phyloP scores from a whole-genome alignment of 2,797 vertebrate genomes.

The Sparus aurata region DNA sequence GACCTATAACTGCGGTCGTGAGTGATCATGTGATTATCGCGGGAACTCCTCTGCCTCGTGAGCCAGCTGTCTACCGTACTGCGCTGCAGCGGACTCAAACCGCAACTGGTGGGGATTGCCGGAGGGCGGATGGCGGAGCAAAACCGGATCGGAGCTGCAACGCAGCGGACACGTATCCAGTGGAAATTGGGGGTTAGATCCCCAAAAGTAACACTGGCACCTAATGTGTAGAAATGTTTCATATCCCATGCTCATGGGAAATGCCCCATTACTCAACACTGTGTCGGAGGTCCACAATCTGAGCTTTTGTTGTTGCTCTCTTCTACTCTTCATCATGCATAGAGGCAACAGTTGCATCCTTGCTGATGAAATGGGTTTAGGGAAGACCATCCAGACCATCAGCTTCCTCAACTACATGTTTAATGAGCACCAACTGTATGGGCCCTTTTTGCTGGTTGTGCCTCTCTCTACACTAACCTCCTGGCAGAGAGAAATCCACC shows the following conservation, averaged over 20 bases:
- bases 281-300: neutral
- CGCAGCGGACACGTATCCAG: too few species aligned
- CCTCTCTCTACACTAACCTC: constrained; percentile 96
- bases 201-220: neutral
- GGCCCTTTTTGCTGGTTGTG: constrained; percentile 95
- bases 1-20: too few species aligned
- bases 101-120: too few species aligned
- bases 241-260: neutral
- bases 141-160: too few species aligned
- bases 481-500: constrained; percentile 97
- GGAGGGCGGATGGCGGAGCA: too few species aligned
- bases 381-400: constrained; percentile 99
- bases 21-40: too few species aligned
- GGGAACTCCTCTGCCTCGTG: too few species aligned
- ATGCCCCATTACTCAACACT: neutral
- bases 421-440: constrained; percentile 94
- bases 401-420: constrained; percentile 96
- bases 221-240: neutral
- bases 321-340: constrained; percentile 29
- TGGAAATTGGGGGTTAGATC: too few species aligned
- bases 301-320: neutral
- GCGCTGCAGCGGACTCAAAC: too few species aligned
- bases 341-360: constrained; percentile 98
- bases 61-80: too few species aligned
- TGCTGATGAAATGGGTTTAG: constrained; percentile 98